These are phyloP conservation scores for Macheiramphus alcinus DNA, from an alignment of 2,113 vertebrate species.

Conservation along the genomic window DNA sequence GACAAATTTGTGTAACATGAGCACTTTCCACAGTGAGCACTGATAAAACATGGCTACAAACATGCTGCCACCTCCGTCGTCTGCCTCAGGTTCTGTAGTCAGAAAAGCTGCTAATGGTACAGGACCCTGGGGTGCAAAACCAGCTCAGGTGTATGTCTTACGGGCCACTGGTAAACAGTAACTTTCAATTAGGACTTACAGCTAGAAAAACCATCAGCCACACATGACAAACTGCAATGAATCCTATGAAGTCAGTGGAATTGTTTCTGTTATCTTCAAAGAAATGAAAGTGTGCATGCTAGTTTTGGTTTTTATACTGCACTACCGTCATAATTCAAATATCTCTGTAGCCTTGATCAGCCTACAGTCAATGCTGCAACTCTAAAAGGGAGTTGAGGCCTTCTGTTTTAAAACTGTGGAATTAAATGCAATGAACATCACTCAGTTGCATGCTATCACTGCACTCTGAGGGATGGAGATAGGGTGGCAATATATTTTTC, in stretches of 20 bases:
- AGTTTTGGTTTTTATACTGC: background rate
- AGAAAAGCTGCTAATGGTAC: background rate
- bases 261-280: background rate
- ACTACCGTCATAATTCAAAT: background rate
- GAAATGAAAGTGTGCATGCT: background rate
- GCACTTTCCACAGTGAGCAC: background rate
- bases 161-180: background rate
- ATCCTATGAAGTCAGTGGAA: background rate
- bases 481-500: background rate
- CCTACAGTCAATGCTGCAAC: background rate
- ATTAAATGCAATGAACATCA: background rate
- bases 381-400: background rate
- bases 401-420: background rate
- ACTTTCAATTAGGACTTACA: background rate
- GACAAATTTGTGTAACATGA: fast-evolving
- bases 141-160: background rate
- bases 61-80: background rate
- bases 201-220: background rate
- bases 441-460: background rate
- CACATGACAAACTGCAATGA: background rate
- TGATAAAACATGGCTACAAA: background rate
- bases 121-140: background rate
- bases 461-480: background rate
- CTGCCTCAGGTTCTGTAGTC: background rate
- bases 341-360: background rate